These are phyloP conservation scores for Camponotus fellah DNA, from an alignment of 2,888 invertebrate species.

Conservation along the genomic window DNA sequence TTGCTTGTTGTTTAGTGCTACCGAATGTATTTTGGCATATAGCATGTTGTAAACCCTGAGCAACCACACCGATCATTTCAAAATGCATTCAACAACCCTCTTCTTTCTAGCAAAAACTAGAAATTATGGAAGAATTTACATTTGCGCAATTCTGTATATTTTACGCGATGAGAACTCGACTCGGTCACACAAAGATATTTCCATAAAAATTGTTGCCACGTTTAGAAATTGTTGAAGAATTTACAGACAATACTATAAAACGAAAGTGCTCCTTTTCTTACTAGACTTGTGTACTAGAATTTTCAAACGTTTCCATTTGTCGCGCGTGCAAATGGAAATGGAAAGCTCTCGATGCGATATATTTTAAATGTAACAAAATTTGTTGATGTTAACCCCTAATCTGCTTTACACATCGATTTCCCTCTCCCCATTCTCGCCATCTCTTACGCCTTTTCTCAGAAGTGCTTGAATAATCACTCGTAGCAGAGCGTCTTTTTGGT, in stretches of 20 bases:
- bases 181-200: slow-evolving; percentile 6
- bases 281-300: slow-evolving; percentile 24
- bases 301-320: slow-evolving; percentile 26
- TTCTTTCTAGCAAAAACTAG: slow-evolving; percentile 30
- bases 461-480: slow-evolving; percentile 79
- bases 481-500: slow-evolving; percentile 75
- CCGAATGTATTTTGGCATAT: slow-evolving; percentile 84
- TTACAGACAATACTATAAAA: slow-evolving; percentile 28
- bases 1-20: slow-evolving; percentile 84
- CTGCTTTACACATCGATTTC: slow-evolving; percentile 83
- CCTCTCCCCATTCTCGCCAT: slow-evolving; percentile 84
- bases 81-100: slow-evolving; percentile 71
- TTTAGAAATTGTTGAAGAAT: slow-evolving; percentile 51
- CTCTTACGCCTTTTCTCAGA: slow-evolving; percentile 82
- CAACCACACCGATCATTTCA: slow-evolving; percentile 75
- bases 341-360: slow-evolving; percentile 54
- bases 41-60: slow-evolving; percentile 82
- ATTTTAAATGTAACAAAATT: slow-evolving; percentile 57
- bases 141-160: slow-evolving; percentile 36
- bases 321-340: slow-evolving; percentile 43
- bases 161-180: not conserved
- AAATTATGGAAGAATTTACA: slow-evolving; percentile 45
- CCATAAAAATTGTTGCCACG: slow-evolving; percentile 22
- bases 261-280: slow-evolving; percentile 5
- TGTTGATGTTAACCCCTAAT: slow-evolving; percentile 80